Evolutionary conservation across 2,888 invertebrate genomes (phyloP).

Genomic region (Lasiommata megera): DNA sequence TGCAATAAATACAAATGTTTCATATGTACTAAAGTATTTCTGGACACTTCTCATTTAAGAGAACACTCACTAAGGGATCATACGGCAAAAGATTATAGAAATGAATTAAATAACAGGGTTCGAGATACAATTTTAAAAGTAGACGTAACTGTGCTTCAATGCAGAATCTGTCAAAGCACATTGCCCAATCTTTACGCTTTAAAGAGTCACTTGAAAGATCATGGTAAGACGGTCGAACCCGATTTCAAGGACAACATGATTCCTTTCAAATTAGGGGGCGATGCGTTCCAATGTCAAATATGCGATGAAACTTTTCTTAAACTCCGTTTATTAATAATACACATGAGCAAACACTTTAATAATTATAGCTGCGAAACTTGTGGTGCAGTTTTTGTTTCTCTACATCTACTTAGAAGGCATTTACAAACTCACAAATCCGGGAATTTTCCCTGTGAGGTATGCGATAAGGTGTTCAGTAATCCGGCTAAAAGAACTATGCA

Average conservation of each 20-base stretch:
- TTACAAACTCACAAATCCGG: slow-evolving; percentile 55
- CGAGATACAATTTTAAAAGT: slow-evolving; percentile 58
- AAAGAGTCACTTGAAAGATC: slow-evolving; percentile 54
- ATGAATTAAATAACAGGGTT: slow-evolving; percentile 47
- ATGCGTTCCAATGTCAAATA: slow-evolving; percentile 56
- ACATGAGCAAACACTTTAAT: slow-evolving; percentile 67
- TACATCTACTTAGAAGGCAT: slow-evolving; percentile 52
- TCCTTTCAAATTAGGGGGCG: slow-evolving; percentile 56
- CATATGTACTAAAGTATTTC: slow-evolving; percentile 49
- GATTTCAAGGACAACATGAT: slow-evolving; percentile 56
- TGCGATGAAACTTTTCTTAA: slow-evolving; percentile 55
- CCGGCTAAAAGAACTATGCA: slow-evolving; percentile 54
- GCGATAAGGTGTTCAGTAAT: slow-evolving; percentile 62
- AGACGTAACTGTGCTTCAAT: slow-evolving; percentile 54
- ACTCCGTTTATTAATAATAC: slow-evolving; percentile 55
- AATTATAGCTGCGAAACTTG: slow-evolving; percentile 68
- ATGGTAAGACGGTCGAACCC: slow-evolving; percentile 49
- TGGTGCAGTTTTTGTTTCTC: slow-evolving; percentile 57
- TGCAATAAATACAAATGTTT: slow-evolving; percentile 63
- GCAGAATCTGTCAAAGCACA: slow-evolving; percentile 50
- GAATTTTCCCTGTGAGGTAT: slow-evolving; percentile 58
- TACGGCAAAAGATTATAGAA: slow-evolving; percentile 46
- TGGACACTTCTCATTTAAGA: slow-evolving; percentile 48
- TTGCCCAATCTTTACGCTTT: slow-evolving; percentile 43
- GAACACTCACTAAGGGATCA: slow-evolving; percentile 48